Evolutionary conservation across 2,113 vertebrate genomes (phyloP), one percentile per base, ranked within the genome.

Genomic region (Syrrhaptes paradoxus): DNA sequence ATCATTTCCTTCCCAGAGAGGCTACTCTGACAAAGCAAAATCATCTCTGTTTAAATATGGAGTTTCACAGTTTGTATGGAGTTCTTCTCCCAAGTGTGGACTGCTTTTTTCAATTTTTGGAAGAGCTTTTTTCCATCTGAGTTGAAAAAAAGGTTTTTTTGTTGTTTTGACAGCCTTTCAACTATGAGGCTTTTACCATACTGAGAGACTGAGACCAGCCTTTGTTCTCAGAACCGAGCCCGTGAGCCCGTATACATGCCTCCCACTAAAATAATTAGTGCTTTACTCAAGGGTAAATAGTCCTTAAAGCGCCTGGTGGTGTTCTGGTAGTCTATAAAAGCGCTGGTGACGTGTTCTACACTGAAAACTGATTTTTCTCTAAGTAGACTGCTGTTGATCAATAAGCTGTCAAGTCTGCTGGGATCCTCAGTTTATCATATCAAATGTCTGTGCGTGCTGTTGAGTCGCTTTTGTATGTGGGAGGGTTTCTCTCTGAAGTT

Each of bases 371-470:
- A 2, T 31, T 65, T 73, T 57, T 63, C 29, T 29, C 6, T 10
- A 2, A 36, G 19, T 7, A 54, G 51, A 18, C 34, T 54, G 67
- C 26, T 54, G 55, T 82, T 78, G 65, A 41, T 63, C 55, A 57
- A 13, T 36, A 25, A 20, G 29, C 48, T 68, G 1, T 25, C 6
- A 25, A 24, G 55, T 28, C 68, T 81, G 49, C 43, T 29, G 43
- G n/a, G 36, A 17, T 31, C 4, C 38, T 38, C 18, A 9, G 34
- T 24, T 61, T 28, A 2, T n/a, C 13, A 1, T 9, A 36, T 21
- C 62, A 41, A 31, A 34, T 21, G 21, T 55, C 43, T 32, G 0
- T 5, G n/a, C 43, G 4, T 11, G 2, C 34, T 6, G 0, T 2
- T 13, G 14, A 43, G 51, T 55, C 28, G 31, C 31, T 54, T 25